Percentiles rank a stretch among this genome's conserved stretches.
phyloP scores from a whole-genome alignment of 2,797 vertebrate species.

The Kryptopterus vitreolus region DNA sequence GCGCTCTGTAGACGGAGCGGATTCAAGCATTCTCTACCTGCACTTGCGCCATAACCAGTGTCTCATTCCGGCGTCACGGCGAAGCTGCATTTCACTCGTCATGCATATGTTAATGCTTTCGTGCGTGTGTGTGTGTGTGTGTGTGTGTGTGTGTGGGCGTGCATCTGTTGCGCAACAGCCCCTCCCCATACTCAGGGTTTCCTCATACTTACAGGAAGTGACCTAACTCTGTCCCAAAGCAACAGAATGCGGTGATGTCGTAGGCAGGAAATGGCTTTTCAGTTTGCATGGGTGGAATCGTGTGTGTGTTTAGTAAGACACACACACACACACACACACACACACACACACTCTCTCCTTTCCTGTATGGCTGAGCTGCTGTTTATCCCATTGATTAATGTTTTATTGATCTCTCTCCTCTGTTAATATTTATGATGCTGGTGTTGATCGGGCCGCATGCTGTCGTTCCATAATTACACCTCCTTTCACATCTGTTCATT shows the following conservation, averaged over 20 bases:
- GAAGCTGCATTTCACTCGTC: neutral
- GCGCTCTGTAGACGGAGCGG: neutral
- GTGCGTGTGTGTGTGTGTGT: conserved; percentile 6
- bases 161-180: conserved; percentile 50
- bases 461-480: neutral
- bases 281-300: neutral
- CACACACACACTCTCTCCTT: neutral
- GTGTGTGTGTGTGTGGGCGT: conserved; percentile 45
- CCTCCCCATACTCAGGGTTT: conserved; percentile 55
- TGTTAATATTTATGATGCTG: neutral
- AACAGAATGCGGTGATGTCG: conserved; percentile 41
- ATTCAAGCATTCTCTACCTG: neutral
- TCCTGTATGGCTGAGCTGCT: neutral
- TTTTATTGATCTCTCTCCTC: neutral
- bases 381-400: neutral
- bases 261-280: conserved; percentile 18
- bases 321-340: neutral
- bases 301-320: conserved; percentile 8
- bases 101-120: neutral
- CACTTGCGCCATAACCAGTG: neutral
- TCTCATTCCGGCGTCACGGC: conserved; percentile 2
- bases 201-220: conserved; percentile 69
- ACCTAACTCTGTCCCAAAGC: conserved; percentile 63
- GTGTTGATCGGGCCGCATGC: no score
- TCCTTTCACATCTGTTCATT: no score